phyloP scores from a whole-genome alignment of 2,113 vertebrate genomes.

The Notechis scutatus region DNA sequence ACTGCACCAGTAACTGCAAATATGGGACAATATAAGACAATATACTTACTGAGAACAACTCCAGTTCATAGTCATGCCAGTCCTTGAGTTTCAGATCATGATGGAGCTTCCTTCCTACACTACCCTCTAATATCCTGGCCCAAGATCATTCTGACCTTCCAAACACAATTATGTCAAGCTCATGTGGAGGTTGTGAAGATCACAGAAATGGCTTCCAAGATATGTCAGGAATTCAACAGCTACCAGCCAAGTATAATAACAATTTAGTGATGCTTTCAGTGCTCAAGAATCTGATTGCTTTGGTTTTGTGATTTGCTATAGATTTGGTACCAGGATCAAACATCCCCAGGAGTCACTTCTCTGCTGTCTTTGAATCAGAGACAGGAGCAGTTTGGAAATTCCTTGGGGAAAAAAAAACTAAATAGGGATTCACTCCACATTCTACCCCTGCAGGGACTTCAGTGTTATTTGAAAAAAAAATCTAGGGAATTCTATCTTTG shows the following conservation, averaged over 20 bases:
- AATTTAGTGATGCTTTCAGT: not conserved
- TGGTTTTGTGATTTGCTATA: not conserved
- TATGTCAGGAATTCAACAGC: not conserved
- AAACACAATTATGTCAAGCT: not conserved
- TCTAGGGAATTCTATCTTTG: not conserved
- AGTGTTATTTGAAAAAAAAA: not conserved
- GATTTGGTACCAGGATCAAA: not conserved
- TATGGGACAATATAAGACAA: not conserved
- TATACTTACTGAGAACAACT: not conserved
- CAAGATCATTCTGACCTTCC: not conserved
- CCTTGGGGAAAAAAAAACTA: not conserved
- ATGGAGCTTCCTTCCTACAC: not conserved
- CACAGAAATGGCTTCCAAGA: not conserved
- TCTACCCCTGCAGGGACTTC: not conserved
- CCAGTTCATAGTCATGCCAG: not conserved
- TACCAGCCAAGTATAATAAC: not conserved
- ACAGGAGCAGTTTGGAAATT: not conserved
- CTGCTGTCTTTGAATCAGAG: not conserved
- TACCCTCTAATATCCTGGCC: not conserved
- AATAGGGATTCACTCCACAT: not conserved
- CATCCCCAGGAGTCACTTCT: not conserved
- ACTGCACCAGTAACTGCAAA: not conserved
- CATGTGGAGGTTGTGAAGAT: not conserved
- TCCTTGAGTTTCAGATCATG: not conserved
- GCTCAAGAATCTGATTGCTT: not conserved